Conservation (phyloP, 2,888 invertebrate genomes). For the Sesia apiformis region DNA sequence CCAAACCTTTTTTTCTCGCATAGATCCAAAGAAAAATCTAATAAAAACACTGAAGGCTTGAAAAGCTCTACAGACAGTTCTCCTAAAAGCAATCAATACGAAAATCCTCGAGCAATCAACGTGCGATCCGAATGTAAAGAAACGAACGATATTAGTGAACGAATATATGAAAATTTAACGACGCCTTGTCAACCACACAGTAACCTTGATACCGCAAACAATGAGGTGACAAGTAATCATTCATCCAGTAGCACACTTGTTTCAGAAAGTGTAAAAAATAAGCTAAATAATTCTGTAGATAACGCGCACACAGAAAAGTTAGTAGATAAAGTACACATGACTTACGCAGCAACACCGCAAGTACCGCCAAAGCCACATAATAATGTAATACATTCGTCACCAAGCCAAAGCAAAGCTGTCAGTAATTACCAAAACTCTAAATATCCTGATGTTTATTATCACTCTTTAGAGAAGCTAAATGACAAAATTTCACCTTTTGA, state of each 20-base stretch:
- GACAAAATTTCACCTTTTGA: constrained; percentile 43
- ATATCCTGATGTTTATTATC: constrained; percentile 59
- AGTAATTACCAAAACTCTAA: constrained; percentile 16
- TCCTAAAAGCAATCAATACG: constrained; percentile 43
- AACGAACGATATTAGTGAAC: constrained; percentile 28
- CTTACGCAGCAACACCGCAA: constrained; percentile 31
- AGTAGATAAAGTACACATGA: neutral
- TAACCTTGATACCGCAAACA: neutral
- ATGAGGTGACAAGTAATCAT: constrained; percentile 36
- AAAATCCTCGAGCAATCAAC: constrained; percentile 36
- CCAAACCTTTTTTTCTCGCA: constrained; percentile 49
- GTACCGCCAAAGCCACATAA: constrained; percentile 26
- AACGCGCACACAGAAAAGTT: neutral
- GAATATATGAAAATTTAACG: constrained; percentile 57
- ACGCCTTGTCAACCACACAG: neutral
- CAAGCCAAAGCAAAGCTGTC: constrained; percentile 6
- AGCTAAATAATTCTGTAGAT: neutral
- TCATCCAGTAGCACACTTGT: constrained; percentile 61
- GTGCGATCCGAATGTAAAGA: constrained; percentile 26
- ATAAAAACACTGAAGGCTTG: constrained; percentile 21
- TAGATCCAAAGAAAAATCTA: constrained; percentile 46
- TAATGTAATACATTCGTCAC: constrained; percentile 21
- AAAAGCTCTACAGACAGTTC: constrained; percentile 15
- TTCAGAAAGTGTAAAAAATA: constrained; percentile 34
- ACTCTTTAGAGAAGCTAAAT: constrained; percentile 51